Percentiles rank a stretch among this genome's conserved stretches.
phyloP scores from a whole-genome alignment of 1,140 invertebrate species.

The Thaumatotibia leucotreta region DNA sequence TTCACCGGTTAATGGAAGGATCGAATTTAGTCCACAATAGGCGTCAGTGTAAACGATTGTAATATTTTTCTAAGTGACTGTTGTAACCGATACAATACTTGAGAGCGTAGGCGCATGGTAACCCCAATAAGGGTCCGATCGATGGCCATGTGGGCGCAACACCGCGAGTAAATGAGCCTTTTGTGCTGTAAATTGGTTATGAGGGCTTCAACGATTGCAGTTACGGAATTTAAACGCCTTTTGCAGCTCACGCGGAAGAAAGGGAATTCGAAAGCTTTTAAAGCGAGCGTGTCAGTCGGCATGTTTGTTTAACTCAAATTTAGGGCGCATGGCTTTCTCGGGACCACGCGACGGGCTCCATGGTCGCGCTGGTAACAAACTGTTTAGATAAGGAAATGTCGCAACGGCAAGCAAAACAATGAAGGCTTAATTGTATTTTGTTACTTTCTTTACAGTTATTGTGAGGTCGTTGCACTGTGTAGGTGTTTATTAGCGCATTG shows the following conservation, averaged over 20 bases:
- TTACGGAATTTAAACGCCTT: constrained; percentile 44
- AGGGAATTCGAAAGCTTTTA: constrained; percentile 22
- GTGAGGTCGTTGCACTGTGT: constrained; percentile 48
- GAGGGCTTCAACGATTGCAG: constrained; percentile 57
- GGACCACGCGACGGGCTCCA: constrained; percentile 6
- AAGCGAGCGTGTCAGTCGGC: constrained; percentile 4
- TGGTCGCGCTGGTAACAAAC: constrained; percentile 29
- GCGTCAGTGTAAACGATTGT: background rate
- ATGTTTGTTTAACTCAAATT: constrained; percentile 39
- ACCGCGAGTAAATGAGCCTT: constrained; percentile 56
- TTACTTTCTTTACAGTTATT: constrained; percentile 46
- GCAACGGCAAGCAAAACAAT: constrained; percentile 63
- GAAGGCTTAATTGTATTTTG: constrained; percentile 60
- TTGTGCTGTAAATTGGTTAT: constrained; percentile 63
- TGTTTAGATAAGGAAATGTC: constrained; percentile 62
- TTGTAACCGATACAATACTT: background rate
- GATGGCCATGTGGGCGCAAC: constrained; percentile 61
- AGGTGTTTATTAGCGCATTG: constrained; percentile 34
- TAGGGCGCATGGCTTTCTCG: constrained; percentile 33
- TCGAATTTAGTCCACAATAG: constrained; percentile 34
- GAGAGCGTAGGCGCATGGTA: constrained; percentile 46
- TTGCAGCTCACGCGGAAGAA: constrained; percentile 22
- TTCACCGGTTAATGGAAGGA: constrained; percentile 53
- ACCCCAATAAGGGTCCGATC: constrained; percentile 61
- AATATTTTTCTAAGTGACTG: constrained; percentile 13